phyloP scores from a whole-genome alignment of 2,888 invertebrate genomes.

The Caenorhabditis becei region DNA sequence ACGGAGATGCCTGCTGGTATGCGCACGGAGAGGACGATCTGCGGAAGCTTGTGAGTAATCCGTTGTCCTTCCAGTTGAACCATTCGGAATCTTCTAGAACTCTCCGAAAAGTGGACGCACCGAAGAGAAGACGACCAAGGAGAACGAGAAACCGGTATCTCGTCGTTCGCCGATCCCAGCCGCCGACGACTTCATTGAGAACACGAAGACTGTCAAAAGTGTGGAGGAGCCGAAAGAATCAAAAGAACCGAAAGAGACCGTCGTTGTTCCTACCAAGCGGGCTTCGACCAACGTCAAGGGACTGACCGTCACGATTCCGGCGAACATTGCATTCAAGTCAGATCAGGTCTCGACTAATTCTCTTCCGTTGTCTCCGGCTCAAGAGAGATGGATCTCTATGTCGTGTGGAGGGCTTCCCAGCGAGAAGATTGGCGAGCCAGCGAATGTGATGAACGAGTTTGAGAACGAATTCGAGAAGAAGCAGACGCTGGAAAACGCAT shows the following conservation, averaged over 20 bases:
- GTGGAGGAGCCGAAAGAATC: slow-evolving; percentile 9
- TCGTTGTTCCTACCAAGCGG: slow-evolving; percentile 30
- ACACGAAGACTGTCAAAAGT: not conserved
- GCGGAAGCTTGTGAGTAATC: slow-evolving; percentile 37
- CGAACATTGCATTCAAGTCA: slow-evolving; percentile 34
- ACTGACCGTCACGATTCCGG: slow-evolving; percentile 55
- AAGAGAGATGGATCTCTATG: slow-evolving; percentile 62
- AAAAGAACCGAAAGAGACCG: too few species aligned
- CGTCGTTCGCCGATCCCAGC: not conserved
- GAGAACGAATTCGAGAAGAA: slow-evolving; percentile 23
- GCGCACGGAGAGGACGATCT: slow-evolving; percentile 60
- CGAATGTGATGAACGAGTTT: not conserved
- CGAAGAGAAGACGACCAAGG: slow-evolving; percentile 11
- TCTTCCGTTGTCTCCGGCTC: slow-evolving; percentile 58
- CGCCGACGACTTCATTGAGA: not conserved
- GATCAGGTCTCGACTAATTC: slow-evolving; percentile 15
- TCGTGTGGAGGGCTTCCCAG: slow-evolving; percentile 14
- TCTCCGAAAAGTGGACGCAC: not conserved
- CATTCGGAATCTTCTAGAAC: not conserved
- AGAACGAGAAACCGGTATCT: not conserved
- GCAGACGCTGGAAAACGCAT: slow-evolving; percentile 2
- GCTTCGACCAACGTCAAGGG: slow-evolving; percentile 56
- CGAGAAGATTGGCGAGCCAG: slow-evolving; percentile 19
- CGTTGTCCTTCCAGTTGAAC: not conserved
- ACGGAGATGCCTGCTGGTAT: slow-evolving; percentile 62